Conservation (phyloP, 2,113 vertebrate genomes). For the Lagenorhynchus albirostris region DNA sequence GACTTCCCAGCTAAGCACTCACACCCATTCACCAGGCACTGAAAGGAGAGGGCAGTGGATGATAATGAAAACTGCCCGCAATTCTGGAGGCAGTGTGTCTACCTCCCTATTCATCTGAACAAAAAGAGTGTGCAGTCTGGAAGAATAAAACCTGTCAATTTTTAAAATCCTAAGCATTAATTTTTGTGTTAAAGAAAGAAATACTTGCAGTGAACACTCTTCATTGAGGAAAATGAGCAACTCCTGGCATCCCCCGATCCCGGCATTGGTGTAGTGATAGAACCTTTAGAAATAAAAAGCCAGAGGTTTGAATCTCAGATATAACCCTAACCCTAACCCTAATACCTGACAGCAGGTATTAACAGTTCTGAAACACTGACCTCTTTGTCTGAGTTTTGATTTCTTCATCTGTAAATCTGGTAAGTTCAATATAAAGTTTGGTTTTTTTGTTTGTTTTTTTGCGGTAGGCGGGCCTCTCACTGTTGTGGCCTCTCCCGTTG, state of each 20-base stretch:
- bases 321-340: too few species aligned
- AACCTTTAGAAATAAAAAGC: slow-evolving; percentile 7
- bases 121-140: background rate
- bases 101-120: background rate
- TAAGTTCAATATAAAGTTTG: background rate
- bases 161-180: background rate
- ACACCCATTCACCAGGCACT: background rate
- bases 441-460: too few species aligned
- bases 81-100: background rate
- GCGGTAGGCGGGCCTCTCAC: too few species aligned
- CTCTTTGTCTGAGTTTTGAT: background rate
- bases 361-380: background rate
- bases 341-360: background rate
- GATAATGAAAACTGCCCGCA: background rate
- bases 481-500: too few species aligned
- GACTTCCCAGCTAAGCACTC: background rate
- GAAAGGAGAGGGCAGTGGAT: background rate
- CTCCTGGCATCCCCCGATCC: background rate
- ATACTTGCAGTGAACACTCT: background rate
- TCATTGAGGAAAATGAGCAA: background rate
- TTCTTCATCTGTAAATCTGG: background rate
- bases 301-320: background rate
- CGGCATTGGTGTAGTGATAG: background rate
- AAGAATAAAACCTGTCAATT: background rate
- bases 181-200: slow-evolving; percentile 44